Base-by-base conservation (phyloP, 2,113 vertebrate genomes). In the Chelonoidis abingdonii region DNA sequence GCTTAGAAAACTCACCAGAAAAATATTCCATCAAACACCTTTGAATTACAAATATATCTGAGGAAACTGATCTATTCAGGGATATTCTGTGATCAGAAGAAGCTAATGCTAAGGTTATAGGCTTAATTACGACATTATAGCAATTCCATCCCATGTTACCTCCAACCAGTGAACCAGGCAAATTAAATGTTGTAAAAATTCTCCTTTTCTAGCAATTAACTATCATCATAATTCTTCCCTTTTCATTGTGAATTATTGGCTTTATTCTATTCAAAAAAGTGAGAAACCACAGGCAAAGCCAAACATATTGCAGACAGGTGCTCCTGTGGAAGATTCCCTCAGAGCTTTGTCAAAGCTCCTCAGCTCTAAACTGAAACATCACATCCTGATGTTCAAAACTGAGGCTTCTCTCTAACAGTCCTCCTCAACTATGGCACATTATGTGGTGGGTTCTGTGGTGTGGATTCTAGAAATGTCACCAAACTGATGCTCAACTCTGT, bases 321-420 rank as follows among this genome's bases (percentile, higher is more conserved):
- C 41, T 47, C 24, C 75, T 78, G 11, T 27, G 25, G 75, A 29
- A 78, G 75, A 78, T 44, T 78, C 75, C 41, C 3, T 2, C 85
- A 84, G 80, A 93, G 7, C 24, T 87, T 82, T 89, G 94, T 84
- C 94, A 96, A n/a, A 25, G 5, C 17, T 89, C 89, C 52, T 87
- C 25, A 87, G 87, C 56, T 86, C 89, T 78, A 92, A 69, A 88
- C 87, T 89, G 57, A 49, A 94, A 95, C 92, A 91, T 85, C 47
- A 65, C 62, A 93, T 96, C 88, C 88, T 92, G 44, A 44, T 93
- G 41, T 83, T 91, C 85, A 90, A 93, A 83, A 95, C 86, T 89
- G 91, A 94, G 91, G 84, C 88, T 76, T 95, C 59, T 49, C 38
- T 59, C 86, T 95, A 90, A 47, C 5, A 72, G 47, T 94, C 82